Evolutionary conservation across 2,888 invertebrate genomes (phyloP).

Genomic region (Sarcophaga variegata): DNA sequence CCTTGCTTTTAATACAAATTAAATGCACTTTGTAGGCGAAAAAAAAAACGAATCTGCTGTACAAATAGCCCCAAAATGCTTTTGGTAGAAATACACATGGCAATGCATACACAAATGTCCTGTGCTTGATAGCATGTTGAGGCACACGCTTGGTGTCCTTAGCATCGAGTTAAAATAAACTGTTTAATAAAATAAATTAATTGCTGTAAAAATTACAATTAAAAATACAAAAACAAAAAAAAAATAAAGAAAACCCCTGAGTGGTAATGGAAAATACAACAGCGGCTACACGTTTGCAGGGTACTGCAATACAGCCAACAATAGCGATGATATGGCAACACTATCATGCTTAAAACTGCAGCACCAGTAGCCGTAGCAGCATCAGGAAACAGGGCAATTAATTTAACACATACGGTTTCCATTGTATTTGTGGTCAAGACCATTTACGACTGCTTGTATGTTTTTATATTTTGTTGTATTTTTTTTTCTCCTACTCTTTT

Average conservation of each 20-base stretch:
- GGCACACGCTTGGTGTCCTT: conserved; percentile 28
- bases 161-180: conserved; percentile 60
- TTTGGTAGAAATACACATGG: not conserved
- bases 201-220: conserved; percentile 70
- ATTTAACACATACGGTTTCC: conserved; percentile 76
- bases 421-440: conserved; percentile 78
- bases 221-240: conserved; percentile 58
- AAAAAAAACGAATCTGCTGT: conserved; percentile 32
- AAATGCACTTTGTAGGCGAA: conserved; percentile 62
- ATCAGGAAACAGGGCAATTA: conserved; percentile 74
- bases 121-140: not conserved
- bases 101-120: conserved; percentile 3
- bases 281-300: conserved; percentile 30
- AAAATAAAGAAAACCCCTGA: conserved; percentile 29
- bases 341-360: conserved; percentile 22
- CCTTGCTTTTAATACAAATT: conserved; percentile 54
- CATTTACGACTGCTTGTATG: conserved; percentile 59
- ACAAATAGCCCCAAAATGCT: conserved; percentile 20
- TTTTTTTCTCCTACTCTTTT: not conserved
- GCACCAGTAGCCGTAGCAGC: conserved; percentile 25
- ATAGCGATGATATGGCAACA: conserved; percentile 62
- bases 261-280: conserved; percentile 23
- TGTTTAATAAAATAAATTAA: conserved; percentile 71
- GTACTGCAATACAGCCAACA: conserved; percentile 50
- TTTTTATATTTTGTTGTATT: conserved; percentile 39